Percentiles rank a stretch among this genome's conserved stretches.
Conservation (phyloP, 2,888 invertebrate species). For the Sinopyrophorus schimmeli region DNA sequence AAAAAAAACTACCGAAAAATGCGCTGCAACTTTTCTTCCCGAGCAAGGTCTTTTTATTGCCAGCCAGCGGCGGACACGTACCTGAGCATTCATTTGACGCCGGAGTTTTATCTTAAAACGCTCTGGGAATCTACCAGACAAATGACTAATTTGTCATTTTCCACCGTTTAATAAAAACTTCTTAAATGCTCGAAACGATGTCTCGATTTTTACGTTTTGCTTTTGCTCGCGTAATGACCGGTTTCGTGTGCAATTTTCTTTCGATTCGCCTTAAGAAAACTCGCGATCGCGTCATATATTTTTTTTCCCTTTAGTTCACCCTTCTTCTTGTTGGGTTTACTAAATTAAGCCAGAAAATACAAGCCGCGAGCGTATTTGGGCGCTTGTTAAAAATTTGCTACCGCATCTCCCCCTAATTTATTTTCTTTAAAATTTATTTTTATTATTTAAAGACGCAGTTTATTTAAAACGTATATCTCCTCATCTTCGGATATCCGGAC, state of each 20-base stretch:
- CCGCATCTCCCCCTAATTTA: conserved; percentile 24
- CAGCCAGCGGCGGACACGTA: conserved; percentile 43
- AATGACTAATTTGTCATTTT: conserved; percentile 42
- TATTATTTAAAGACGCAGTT: no score
- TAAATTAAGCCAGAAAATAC: no score
- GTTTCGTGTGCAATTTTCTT: conserved; percentile 13
- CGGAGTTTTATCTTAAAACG: conserved; percentile 46
- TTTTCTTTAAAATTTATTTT: no score
- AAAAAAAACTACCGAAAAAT: conserved; percentile 14
- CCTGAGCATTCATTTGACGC: conserved; percentile 46
- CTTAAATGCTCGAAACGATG: conserved; percentile 33
- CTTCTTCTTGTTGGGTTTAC: no score
- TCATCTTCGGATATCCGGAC: conserved; percentile 30
- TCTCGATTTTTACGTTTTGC: conserved; percentile 26
- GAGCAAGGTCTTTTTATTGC: conserved; percentile 38
- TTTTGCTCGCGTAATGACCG: conserved; percentile 17
- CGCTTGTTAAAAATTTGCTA: no score
- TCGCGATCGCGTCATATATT: no score
- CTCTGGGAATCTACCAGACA: conserved; percentile 38
- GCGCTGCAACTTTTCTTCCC: conserved; percentile 18
- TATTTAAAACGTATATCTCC: conserved; percentile 29
- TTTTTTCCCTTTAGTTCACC: no score
- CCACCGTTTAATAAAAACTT: conserved; percentile 39
- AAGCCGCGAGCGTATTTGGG: no score
- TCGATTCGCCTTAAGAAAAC: conserved; percentile 9